These are phyloP conservation scores for Drosophila oshimai DNA, from an alignment of 1,140 invertebrate genomes.

Conservation along the genomic window DNA sequence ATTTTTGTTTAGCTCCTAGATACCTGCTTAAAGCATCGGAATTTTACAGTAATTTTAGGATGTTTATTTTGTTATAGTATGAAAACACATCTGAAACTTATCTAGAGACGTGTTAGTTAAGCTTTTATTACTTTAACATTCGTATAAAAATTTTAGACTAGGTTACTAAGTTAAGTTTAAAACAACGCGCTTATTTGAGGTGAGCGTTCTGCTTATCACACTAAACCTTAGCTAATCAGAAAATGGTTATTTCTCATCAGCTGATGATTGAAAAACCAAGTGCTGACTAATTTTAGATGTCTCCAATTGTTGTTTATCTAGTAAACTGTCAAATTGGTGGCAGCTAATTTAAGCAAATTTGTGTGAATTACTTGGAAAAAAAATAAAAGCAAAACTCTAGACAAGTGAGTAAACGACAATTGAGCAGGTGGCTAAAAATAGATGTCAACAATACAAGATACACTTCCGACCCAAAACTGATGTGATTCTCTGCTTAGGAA, in stretches of 20 bases:
- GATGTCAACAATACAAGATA: constrained; percentile 3
- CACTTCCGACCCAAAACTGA: constrained; percentile 17
- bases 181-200: no score
- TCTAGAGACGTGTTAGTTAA: no score
- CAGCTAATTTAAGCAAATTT: constrained; percentile 28
- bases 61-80: no score
- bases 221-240: not conserved
- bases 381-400: not conserved
- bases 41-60: not conserved
- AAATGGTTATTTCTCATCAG: not conserved
- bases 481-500: constrained; percentile 19
- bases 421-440: constrained; percentile 34
- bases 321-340: constrained; percentile 7
- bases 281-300: constrained; percentile 12
- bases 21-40: not conserved
- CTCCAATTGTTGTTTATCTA: not conserved
- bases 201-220: no score
- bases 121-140: no score
- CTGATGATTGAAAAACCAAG: not conserved
- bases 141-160: no score
- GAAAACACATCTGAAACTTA: no score
- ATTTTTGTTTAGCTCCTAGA: not conserved
- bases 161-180: no score
- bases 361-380: not conserved
- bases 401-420: constrained; percentile 5